Conservation (phyloP, 1,140 invertebrate genomes). For the Harlomillsia oculata region DNA sequence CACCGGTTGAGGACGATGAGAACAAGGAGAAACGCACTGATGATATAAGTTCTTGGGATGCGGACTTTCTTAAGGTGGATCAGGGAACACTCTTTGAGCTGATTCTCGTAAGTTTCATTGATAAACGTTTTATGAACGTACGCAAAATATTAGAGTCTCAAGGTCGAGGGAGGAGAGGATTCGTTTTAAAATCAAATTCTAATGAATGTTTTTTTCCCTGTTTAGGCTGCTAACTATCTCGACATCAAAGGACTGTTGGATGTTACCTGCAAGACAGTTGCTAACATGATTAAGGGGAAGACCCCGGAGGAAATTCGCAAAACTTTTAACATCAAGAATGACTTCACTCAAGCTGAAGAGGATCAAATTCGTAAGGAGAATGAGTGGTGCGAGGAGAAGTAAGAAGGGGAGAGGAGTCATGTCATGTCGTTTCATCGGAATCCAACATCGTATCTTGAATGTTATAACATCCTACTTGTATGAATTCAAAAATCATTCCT, state of each 20-base stretch:
- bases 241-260: constrained; percentile 96
- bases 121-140: too few species aligned
- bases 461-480: background rate
- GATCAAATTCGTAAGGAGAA: constrained; percentile 96
- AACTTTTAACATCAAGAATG: constrained; percentile 99
- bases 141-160: background rate
- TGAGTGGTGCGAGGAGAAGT: constrained; percentile 97
- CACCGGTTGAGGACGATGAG: constrained; percentile 91
- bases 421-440: too few species aligned
- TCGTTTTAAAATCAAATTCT: background rate
- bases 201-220: background rate
- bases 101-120: constrained; percentile 43
- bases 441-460: background rate
- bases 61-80: constrained; percentile 94
- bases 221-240: constrained; percentile 88
- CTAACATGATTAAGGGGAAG: constrained; percentile 98
- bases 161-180: background rate
- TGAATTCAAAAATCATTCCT: background rate
- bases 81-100: constrained; percentile 94
- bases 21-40: constrained; percentile 96
- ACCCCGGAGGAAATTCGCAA: constrained; percentile 97
- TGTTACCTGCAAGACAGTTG: constrained; percentile 97
- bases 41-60: constrained; percentile 97
- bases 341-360: constrained; percentile 93
- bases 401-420: constrained; percentile 37